Base-by-base conservation (phyloP, 2,797 vertebrate genomes). In the Enteromius treurensis region DNA sequence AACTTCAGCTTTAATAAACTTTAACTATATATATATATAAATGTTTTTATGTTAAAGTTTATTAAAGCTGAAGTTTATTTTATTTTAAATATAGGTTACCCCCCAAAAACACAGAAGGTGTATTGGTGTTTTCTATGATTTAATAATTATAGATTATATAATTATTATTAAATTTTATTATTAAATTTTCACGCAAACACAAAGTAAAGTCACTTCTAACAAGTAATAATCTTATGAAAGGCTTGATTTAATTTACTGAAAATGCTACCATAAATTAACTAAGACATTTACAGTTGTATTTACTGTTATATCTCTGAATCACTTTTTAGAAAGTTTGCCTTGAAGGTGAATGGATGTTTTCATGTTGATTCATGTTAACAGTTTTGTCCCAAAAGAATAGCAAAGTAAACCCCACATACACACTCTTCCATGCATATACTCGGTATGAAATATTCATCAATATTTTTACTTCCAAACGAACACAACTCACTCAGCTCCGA, bases 391-490 rank as follows among this genome's bases (percentile, higher is more conserved):
- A n/a, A 40, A 65, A 51, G 70, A 37, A 15, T 1, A 40, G 21
- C 45, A 10, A 29, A 82, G 32, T 76, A 42, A 76, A 67, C 32
- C 42, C 21, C 40, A 23, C 49, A 69, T 4, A 6, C 17, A n/a
- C 23, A 17, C 51, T 19, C 19, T 15, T 34, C 26, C 5, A 42
- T 60, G 14, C 45, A 32, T 70, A 21, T 71, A 47, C 79, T 26
- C 49, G 0, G 9, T 40, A 40, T 73, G 42, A 81, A 62, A 32
- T 58, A 77, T 83, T 70, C 8, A 77, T 83, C 53, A 77, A 29
- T 51, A 68, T 77, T 58, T 45, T 14, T 23, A 13, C 64, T 60
- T 29, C 7, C n/a, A 65, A 45, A 81, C 3, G 11, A 75, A 64
- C 62, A 77, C 62, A 21, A 17, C 55, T 75, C 68, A 0, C 60